Evolutionary conservation across 2,888 invertebrate genomes (phyloP).

Genomic region (Lasioglossum oenotherae): DNA sequence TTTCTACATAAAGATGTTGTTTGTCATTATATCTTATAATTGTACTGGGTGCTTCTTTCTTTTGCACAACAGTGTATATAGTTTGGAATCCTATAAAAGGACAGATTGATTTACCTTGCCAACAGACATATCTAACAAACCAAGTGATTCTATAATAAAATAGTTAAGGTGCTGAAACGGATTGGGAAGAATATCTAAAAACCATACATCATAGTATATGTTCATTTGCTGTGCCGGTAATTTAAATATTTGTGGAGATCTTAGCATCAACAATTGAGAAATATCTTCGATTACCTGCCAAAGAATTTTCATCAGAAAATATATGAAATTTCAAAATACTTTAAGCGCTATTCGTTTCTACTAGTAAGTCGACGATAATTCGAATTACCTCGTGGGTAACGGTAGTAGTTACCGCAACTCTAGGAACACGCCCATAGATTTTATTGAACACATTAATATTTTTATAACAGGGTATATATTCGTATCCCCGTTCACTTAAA

Average conservation of each 20-base stretch:
- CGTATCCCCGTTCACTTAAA: constrained; percentile 39
- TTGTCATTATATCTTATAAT: too few species aligned
- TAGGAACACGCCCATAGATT: constrained; percentile 4
- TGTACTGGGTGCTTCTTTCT: too few species aligned
- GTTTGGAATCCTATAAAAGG: neutral
- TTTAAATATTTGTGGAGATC: constrained; percentile 9
- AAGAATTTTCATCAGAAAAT: neutral
- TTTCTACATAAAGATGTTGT: too few species aligned
- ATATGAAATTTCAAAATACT: neutral
- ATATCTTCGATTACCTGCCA: constrained; percentile 37
- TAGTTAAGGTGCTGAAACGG: constrained; percentile 37
- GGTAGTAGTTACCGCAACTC: constrained; percentile 32
- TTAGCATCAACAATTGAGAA: neutral
- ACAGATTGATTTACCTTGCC: constrained; percentile 30
- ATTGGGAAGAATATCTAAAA: constrained; percentile 28
- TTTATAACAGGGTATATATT: constrained; percentile 24
- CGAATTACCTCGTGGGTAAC: constrained; percentile 40
- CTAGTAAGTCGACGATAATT: neutral
- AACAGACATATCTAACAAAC: neutral
- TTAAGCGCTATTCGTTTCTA: neutral
- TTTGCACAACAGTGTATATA: neutral
- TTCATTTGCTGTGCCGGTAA: constrained; percentile 12
- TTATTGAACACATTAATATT: neutral
- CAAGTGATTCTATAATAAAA: constrained; percentile 20
- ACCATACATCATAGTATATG: constrained; percentile 32